Evolutionary conservation across 2,888 invertebrate species (phyloP), one percentile per base, ranked within the genome.

Genomic region (Dioctria linearis): DNA sequence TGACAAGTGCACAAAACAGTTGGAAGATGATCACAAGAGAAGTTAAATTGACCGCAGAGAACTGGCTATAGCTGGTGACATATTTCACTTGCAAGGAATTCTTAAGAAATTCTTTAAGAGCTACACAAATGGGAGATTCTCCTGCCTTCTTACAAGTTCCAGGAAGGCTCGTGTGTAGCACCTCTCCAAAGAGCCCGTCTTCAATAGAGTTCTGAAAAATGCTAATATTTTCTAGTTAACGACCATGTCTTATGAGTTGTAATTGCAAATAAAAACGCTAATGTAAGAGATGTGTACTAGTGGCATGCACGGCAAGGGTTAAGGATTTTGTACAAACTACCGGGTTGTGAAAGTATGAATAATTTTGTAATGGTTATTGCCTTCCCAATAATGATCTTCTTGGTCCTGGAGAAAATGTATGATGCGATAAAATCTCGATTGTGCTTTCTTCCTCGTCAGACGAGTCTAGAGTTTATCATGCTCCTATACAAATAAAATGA

Each of bases 251-350:
- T 54, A 54, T 25, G 71, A 25, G 71, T 49, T 71, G 71, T 71
- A 71, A 71, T 71, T 71, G 54, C 71, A 71, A 71, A 71, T 71
- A 71, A 71, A 71, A 71, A 49, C 51, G 51, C 40, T 71, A 54
- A 71, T 71, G 71, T 25, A 54, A 71, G 37, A 43, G 51, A 51
- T 71, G 51, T 54, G 71, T 71, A 51, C 51, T 39, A 37, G 54
- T 46, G 8, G 71, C 49, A 71, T 54, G 71, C 40, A 71, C 39
- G 37, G 49, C 11, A 13, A n/a, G 49, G 46, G 69, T 42, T 69
- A 13, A 25, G 6, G n/a, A 3, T 39, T 4, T 25, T 37, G 9
- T 25, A 71, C 40, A 67, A 71, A 37, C 9, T 6, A 46, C 46
- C 46, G 8, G 46, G 8, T 8, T 46, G 46, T 46, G 46, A 46